phyloP scores from a whole-genome alignment of 23 tunicate genomes.

The Clavelina lepadiformis region DNA sequence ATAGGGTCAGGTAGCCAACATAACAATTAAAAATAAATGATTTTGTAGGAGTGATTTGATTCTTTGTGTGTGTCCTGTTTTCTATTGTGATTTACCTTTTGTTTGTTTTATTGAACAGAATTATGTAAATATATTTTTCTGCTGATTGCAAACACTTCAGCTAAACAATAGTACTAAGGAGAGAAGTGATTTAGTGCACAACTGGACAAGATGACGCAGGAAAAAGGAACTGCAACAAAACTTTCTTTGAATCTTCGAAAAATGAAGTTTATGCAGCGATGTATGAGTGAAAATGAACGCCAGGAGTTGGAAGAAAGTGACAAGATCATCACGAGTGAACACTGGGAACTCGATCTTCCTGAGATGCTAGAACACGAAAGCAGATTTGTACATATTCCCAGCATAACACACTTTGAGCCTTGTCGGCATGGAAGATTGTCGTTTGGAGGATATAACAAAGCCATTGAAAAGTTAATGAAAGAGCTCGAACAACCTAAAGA shows the following conservation, averaged over 20 bases:
- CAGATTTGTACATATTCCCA: constrained; percentile 24
- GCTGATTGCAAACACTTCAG: too few relatives aligned
- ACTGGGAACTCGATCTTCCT: constrained; percentile 84
- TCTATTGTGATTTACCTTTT: too few relatives aligned
- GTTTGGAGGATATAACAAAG: constrained; percentile 65
- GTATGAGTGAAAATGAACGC: constrained; percentile 38
- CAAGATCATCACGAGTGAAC: constrained; percentile 47
- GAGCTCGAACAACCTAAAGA: constrained; percentile 20
- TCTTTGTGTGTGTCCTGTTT: too few relatives aligned
- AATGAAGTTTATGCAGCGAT: constrained; percentile 92
- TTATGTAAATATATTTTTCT: too few relatives aligned
- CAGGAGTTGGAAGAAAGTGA: constrained; percentile 40
- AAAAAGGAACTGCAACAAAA: constrained; percentile 19
- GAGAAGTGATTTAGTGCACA: too few relatives aligned
- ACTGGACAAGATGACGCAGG: constrained; percentile 67
- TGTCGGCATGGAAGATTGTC: constrained; percentile 50
- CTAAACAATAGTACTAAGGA: too few relatives aligned
- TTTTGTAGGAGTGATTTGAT: too few relatives aligned
- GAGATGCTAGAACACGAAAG: constrained; percentile 14
- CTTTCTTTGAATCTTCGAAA: constrained; percentile 63
- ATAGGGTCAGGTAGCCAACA: too few relatives aligned
- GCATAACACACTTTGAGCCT: constrained; percentile 20
- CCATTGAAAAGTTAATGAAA: constrained; percentile 56
- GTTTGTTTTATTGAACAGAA: too few relatives aligned
- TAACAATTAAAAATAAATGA: too few relatives aligned